Evolutionary conservation across 2,113 vertebrate genomes (phyloP).

Genomic region (Orycteropus afer): DNA sequence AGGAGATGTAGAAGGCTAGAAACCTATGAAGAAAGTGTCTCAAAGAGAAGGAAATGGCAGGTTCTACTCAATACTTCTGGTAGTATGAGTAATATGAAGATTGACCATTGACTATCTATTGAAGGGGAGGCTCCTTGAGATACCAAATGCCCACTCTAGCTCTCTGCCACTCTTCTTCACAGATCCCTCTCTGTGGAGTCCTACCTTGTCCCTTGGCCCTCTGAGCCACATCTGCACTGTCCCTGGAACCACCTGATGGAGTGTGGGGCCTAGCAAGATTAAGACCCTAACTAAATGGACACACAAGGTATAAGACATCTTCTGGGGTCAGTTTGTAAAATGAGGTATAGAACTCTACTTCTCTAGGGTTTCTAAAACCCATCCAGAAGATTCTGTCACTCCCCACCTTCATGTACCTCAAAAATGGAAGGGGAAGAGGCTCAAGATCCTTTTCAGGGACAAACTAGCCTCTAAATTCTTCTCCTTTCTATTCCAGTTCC

Average conservation of each 20-base stretch:
- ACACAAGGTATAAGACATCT: neutral
- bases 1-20: neutral
- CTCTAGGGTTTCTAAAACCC: neutral
- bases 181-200: neutral
- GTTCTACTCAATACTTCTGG: neutral
- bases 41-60: neutral
- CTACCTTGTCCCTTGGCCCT: neutral
- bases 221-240: neutral
- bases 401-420: neutral
- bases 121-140: neutral
- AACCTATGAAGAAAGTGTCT: neutral
- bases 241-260: neutral
- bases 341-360: neutral
- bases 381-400: neutral
- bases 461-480: neutral
- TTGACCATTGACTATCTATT: neutral
- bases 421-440: neutral
- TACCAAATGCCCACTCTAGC: neutral
- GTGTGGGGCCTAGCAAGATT: neutral
- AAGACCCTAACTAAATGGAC: too few relatives aligned
- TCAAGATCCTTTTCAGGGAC: neutral
- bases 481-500: neutral
- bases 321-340: neutral
- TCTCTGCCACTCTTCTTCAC: neutral
- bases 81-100: neutral